Percentiles rank a stretch among this genome's conserved stretches.
These are phyloP conservation scores for Tachysurus fulvidraco DNA, from an alignment of 2,113 vertebrate species.

Conservation along the genomic window DNA sequence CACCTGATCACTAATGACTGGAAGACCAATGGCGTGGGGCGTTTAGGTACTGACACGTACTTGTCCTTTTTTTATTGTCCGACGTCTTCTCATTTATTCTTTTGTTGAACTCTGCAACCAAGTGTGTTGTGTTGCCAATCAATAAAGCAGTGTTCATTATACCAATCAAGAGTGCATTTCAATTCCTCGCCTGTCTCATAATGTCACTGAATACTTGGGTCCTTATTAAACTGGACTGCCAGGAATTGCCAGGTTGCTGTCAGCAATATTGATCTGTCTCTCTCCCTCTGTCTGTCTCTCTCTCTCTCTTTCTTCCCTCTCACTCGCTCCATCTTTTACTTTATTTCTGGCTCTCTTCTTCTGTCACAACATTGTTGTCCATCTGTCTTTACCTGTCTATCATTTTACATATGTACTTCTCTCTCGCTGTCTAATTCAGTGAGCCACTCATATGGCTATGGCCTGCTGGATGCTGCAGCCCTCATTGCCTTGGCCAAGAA, in stretches of 20 bases:
- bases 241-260: conserved; percentile 18
- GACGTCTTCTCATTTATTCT: not conserved
- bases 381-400: not conserved
- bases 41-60: conserved; percentile 80
- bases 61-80: not conserved
- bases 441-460: conserved; percentile 95
- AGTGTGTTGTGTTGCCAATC: not conserved
- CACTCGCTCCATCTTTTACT: conserved; percentile 27
- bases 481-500: conserved; percentile 87
- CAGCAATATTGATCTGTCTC: conserved; percentile 52
- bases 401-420: not conserved
- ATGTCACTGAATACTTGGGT: not conserved
- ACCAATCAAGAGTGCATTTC: conserved; percentile 28
- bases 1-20: conserved; percentile 92
- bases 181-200: conserved; percentile 31
- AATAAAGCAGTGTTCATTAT: conserved; percentile 16
- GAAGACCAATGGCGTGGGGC: conserved; percentile 92
- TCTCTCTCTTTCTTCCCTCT: conserved; percentile 37
- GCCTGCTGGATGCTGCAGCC: conserved; percentile 87
- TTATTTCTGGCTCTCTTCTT: not conserved
- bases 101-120: not conserved
- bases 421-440: conserved; percentile 73
- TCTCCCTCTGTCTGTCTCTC: conserved; percentile 55
- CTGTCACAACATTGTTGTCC: not conserved
- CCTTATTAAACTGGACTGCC: conserved; percentile 28